A percentile compares a stretch with the other conserved stretches of the same genome.
These are phyloP conservation scores for Galeruca laticollis DNA, from an alignment of 2,888 invertebrate genomes.

Conservation along the genomic window DNA sequence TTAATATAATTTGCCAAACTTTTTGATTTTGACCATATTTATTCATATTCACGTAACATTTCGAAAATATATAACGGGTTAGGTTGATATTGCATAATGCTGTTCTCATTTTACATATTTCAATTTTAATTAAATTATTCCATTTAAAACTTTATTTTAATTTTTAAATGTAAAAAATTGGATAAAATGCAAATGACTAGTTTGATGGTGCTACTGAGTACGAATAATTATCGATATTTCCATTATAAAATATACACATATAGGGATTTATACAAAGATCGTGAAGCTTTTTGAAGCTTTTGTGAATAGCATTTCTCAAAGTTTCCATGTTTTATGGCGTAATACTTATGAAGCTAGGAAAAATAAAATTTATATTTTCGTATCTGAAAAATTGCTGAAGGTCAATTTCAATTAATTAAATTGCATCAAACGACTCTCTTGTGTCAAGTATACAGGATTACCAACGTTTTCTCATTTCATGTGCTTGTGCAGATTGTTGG, in stretches of 20 bases:
- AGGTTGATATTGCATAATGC: neutral
- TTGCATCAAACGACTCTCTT: no score
- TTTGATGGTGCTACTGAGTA: neutral
- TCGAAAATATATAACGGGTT: conserved; percentile 1
- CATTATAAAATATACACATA: neutral
- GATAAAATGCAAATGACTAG: neutral
- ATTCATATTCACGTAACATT: conserved; percentile 10
- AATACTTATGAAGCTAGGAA: no score
- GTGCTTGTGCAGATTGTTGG: no score
- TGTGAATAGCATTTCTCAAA: no score
- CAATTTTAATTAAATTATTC: conserved; percentile 20
- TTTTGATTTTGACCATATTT: neutral
- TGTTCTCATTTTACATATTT: conserved; percentile 12
- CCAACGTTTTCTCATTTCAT: no score
- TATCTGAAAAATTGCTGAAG: no score
- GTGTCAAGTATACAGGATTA: no score
- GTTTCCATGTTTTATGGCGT: no score
- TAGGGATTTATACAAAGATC: no score
- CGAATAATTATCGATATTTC: neutral
- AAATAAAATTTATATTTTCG: no score
- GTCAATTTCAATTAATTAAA: no score
- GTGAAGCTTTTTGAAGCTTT: no score
- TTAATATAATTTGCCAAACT: conserved; percentile 20
- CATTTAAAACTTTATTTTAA: neutral
- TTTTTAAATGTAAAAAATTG: neutral